Conservation (phyloP, 2,113 vertebrate species). For the Coptodon bakossiorum region DNA sequence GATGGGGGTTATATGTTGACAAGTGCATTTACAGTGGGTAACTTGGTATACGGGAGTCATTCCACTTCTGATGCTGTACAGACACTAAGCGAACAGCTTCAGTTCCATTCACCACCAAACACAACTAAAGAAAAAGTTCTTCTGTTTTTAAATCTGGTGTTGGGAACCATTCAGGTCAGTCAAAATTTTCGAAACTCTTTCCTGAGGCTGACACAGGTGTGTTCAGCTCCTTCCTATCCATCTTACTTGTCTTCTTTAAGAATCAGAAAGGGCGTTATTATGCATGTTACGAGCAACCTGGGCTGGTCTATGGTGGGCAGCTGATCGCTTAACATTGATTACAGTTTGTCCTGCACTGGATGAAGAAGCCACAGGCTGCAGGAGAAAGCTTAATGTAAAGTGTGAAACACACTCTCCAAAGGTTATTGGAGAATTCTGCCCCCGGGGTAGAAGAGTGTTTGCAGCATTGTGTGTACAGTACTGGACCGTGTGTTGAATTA, state of each 20-base stretch:
- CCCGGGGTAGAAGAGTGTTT: not conserved
- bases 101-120: not conserved
- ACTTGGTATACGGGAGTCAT: not conserved
- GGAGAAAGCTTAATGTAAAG: not conserved
- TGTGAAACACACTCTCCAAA: not conserved
- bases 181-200: not conserved
- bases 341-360: not conserved
- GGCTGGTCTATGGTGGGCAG: not conserved
- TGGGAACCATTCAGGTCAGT: not conserved
- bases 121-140: not conserved
- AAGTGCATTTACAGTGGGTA: not conserved
- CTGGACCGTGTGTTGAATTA: not conserved
- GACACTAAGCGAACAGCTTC: not conserved
- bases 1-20: not conserved
- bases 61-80: not conserved
- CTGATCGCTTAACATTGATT: not conserved
- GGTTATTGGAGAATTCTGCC: not conserved
- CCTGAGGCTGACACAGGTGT: not conserved
- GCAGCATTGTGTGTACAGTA: not conserved
- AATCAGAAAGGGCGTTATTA: not conserved
- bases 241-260: conserved; percentile 27
- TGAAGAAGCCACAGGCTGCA: not conserved
- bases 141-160: not conserved
- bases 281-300: not conserved
- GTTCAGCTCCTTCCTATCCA: not conserved